Base-by-base conservation (phyloP, 2,888 invertebrate genomes). In the Cerceris ruficornis region DNA sequence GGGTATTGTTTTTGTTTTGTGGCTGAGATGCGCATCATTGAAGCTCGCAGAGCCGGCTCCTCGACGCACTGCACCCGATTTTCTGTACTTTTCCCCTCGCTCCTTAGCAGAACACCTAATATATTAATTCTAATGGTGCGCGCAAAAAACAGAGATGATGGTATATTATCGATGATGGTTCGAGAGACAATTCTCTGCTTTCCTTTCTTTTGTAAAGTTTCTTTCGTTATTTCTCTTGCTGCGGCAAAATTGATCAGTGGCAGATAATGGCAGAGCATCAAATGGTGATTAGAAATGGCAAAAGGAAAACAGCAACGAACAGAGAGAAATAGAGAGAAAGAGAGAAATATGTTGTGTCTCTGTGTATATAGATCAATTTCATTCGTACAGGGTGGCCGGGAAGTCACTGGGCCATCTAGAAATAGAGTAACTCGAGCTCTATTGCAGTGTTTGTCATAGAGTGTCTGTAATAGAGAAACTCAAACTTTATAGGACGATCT, bases 61-160 rank as follows among this genome's bases (percentile, higher is more conserved):
- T 84, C 81, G 83, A 81, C 84, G 81, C 85, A 75, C 82, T 85
- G 86, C 87, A 86, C 85, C 83, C 77, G 68, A 69, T 60, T 73
- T 54, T 54, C 6, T 64, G 66, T 62, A 75, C 39, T 80, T 73
- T 81, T 80, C 84, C 87, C 83, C 77, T 87, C 83, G 83, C 84
- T 88, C 84, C 86, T 83, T 81, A 81, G 79, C 73, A 74, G 75
- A 68, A 79, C 68, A 46, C 83, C 77, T 83, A 81, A 83, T 28
- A 28, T 28, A 28, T 28, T 28, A 28, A n/a, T 66, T 17, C 50
- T 79, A 72, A 42, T 61, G 46, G 28, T 49, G 7, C 61, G 49
- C 15, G 17, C 46, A 14, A 49, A 14, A 49, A 8, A 54, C 8
- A 59, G 59, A 59, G 57, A 52, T 39, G 55, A 52, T 57, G 72